Percentiles rank a stretch among this genome's conserved stretches.
These are phyloP conservation scores for Procambarus clarkii DNA, from an alignment of 1,140 invertebrate genomes.

Conservation along the genomic window DNA sequence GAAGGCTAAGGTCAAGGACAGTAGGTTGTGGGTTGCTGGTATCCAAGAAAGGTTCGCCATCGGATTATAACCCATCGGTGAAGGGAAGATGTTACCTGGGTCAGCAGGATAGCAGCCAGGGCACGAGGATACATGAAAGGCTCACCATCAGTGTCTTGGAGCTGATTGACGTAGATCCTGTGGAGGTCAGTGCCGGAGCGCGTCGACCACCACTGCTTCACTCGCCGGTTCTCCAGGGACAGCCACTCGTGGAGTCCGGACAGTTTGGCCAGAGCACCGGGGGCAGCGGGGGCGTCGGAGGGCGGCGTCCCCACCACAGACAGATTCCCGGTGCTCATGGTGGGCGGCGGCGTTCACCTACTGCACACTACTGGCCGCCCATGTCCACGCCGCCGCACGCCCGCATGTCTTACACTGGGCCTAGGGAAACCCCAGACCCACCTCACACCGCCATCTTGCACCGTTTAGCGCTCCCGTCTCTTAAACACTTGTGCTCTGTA, in stretches of 20 bases:
- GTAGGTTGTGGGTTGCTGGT: no score
- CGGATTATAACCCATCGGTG: no score
- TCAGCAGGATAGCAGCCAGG: no score
- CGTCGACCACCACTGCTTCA: slow-evolving; percentile 66
- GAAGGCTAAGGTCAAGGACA: neutral
- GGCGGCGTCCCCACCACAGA: slow-evolving; percentile 27
- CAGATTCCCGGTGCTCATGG: slow-evolving; percentile 41
- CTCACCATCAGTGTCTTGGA: slow-evolving; percentile 64
- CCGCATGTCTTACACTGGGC: neutral
- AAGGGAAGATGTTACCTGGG: no score
- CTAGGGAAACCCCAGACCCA: neutral
- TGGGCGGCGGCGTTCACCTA: neutral
- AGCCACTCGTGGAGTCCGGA: slow-evolving; percentile 68
- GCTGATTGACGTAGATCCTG: slow-evolving; percentile 52
- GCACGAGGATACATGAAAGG: neutral
- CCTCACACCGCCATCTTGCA: neutral
- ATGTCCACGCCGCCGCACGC: neutral
- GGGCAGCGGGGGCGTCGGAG: neutral
- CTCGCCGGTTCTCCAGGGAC: slow-evolving; percentile 56
- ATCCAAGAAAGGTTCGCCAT: no score
- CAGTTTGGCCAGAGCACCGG: slow-evolving; percentile 55
- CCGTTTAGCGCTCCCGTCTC: neutral
- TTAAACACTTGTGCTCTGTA: neutral
- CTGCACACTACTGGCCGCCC: neutral
- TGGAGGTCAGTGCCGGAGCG: slow-evolving; percentile 62